Evolutionary conservation across 2,797 vertebrate genomes (phyloP), one percentile per base, ranked within the genome.

Genomic region (Pseudomugil tenellus): DNA sequence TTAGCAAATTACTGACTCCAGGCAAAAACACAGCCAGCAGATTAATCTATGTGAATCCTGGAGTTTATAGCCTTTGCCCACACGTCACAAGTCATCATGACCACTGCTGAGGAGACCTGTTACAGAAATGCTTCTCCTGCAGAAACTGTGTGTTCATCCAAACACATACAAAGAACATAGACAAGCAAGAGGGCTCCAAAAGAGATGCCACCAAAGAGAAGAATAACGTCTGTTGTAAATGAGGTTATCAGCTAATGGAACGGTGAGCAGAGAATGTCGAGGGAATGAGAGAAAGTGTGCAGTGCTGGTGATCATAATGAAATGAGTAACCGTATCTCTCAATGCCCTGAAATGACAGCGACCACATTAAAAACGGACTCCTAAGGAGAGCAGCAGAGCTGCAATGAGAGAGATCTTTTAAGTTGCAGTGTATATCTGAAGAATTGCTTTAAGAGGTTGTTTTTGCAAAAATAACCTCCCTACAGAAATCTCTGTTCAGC

Each of bases 201-300:
- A 72, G 35, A 58, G 70, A 73, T n/a, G n/a, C 63, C 32, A 57
- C 34, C 25, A 69, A 58, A 67, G 51, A 72, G 66, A 67, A 48
- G 52, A 61, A 41, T 77, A 54, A 54, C 49, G 49, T 68, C 39
- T 74, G 49, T 58, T 52, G 68, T 53, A 85, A 87, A 87, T 90
- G 75, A 77, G 39, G 74, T 63, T 74, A 83, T 63, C 67, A 21
- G 48, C 57, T 55, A 39, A 53, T 21, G 52, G 51, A 67, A 64
- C 31, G 60, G 23, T 61, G 61, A 70, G 37, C 55, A 13, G 35
- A 63, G 66, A 28, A 64, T 6, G 25, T 56, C 41, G 28, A 56
- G 57, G 39, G 52, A 51, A 60, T n/a, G 64, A 55, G 60, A 69
- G 23, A 51, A 43, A 35, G 49, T 59, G 39, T n/a, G 19, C 57